Evolutionary conservation across 2,797 vertebrate species (phyloP).

Genomic region (Tragelaphus eurycerus): DNA sequence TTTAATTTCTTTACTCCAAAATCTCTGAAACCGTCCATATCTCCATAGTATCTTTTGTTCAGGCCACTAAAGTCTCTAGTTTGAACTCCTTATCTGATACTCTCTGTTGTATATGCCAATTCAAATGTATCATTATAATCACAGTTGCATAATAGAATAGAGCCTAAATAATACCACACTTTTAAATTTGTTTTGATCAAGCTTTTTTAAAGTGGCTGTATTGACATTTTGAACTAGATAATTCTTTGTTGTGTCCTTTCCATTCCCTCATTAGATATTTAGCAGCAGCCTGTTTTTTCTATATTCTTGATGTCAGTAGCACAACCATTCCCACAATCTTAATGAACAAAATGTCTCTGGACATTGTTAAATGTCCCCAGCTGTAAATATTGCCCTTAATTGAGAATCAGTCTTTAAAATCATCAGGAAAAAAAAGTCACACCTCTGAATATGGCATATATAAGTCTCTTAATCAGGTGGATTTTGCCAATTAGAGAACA

Average conservation of each 20-base stretch:
- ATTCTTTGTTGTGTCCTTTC: not conserved
- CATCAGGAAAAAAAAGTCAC: not conserved
- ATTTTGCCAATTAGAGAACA: not conserved
- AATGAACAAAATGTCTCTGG: not conserved
- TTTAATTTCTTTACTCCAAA: not conserved
- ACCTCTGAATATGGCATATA: not conserved
- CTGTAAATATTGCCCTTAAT: not conserved
- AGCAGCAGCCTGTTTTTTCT: not conserved
- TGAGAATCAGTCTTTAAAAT: not conserved
- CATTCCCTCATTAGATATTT: not conserved
- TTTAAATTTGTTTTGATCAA: not conserved
- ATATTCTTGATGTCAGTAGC: not conserved
- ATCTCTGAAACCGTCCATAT: not conserved
- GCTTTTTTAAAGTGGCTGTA: not conserved
- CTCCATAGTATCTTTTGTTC: not conserved
- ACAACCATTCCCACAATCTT: not conserved
- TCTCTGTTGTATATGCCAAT: not conserved
- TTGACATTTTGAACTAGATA: not conserved
- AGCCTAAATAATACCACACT: not conserved
- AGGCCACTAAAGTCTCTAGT: not conserved
- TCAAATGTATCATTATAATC: not conserved
- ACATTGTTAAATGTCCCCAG: not conserved
- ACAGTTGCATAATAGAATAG: not conserved
- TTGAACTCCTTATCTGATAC: not conserved
- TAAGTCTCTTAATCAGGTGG: not conserved